Base-by-base conservation (phyloP, 2,113 vertebrate genomes). In the Siniperca knerii region DNA sequence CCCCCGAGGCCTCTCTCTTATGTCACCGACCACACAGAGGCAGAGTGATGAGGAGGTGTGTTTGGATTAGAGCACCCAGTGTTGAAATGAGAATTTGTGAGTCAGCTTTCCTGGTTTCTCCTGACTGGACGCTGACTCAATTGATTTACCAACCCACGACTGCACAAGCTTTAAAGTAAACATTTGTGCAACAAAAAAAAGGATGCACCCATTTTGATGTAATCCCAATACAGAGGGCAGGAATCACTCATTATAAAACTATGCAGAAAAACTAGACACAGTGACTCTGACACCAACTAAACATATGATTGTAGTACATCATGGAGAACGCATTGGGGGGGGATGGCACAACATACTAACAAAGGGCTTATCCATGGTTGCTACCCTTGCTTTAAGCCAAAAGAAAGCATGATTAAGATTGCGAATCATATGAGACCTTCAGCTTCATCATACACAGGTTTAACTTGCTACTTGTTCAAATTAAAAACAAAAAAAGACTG, bases 61-160 rank as follows among this genome's bases (percentile, higher is more conserved):
- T 75, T 74, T 72, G 48, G 55, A 89, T 48, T 52, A 60, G n/a
- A 90, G 86, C 90, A 85, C 82, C 81, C 71, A 76, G 77, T 62
- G 76, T 62, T 74, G 29, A 82, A 81, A 70, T 29, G 69, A 85
- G 37, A 69, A 76, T 44, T 60, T 84, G 18, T 29, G 70, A 81
- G 75, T 84, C 78, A 83, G 46, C 68, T 40, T 61, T 80, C 71
- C 71, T 57, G 44, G 23, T 77, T 60, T 52, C 48, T 46, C 46
- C 37, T 16, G 46, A 55, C 71, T 35, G 44, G 57, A 81, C n/a
- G 48, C 55, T n/a, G 37, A 11, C 35, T 61, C 42, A 35, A 25
- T 18, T 67, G 37, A 69, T 71, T 70, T 64, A 16, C 35, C 61
- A 33, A 52, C 42, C 6, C 25, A 70, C 4, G 2, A 68, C 42